Evolutionary conservation across 2,888 invertebrate species (phyloP).

Genomic region (Hartigia nigra): DNA sequence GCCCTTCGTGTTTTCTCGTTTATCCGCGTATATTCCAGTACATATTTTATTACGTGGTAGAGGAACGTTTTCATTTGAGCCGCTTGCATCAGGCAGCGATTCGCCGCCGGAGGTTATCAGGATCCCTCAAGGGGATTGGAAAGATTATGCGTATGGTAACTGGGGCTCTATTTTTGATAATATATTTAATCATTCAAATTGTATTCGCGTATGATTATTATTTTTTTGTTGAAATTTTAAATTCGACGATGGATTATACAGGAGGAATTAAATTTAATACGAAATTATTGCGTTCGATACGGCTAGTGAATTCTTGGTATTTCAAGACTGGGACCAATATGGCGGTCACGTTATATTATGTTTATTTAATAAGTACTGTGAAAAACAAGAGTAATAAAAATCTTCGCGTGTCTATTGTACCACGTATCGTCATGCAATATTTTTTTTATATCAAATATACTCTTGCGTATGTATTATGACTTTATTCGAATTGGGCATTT

Average conservation of each 20-base stretch:
- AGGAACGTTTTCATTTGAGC: slow-evolving; percentile 30
- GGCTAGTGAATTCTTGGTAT: neutral
- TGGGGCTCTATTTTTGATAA: slow-evolving; percentile 36
- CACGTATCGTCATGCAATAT: neutral
- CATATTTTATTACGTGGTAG: slow-evolving; percentile 38
- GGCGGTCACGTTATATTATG: neutral
- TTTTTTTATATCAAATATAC: neutral
- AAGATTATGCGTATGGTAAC: slow-evolving; percentile 38
- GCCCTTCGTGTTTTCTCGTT: neutral
- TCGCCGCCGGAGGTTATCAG: slow-evolving; percentile 38
- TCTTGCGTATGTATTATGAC: neutral
- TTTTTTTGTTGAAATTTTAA: neutral
- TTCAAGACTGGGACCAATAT: neutral
- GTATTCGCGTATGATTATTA: slow-evolving; percentile 11
- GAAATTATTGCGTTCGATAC: neutral
- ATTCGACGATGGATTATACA: neutral
- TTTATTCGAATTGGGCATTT: neutral
- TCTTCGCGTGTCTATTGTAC: neutral
- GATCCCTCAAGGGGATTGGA: slow-evolving; percentile 44
- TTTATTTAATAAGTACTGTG: neutral
- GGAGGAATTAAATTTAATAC: neutral
- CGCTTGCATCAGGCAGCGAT: slow-evolving; percentile 33
- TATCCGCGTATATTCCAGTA: slow-evolving; percentile 18
- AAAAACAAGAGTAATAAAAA: neutral
- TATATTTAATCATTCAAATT: slow-evolving; percentile 48